Percentiles rank a stretch among this genome's conserved stretches.
Evolutionary conservation across 1,140 invertebrate species (phyloP).

Genomic region (Sesamia nonagrioides): DNA sequence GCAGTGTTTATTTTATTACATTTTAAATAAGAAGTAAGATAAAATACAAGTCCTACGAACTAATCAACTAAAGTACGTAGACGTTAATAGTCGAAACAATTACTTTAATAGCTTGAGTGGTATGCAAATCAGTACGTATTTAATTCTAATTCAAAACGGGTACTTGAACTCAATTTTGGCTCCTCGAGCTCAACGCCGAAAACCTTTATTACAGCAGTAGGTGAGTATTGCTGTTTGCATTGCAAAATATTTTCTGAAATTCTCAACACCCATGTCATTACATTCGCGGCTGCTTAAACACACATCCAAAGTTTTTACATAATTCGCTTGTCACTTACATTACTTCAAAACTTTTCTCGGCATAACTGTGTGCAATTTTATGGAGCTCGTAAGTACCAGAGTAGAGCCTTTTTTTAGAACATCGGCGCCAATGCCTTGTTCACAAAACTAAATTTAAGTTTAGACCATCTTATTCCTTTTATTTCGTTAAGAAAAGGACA

Average conservation of each 20-base stretch:
- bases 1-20: no score
- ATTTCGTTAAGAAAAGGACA: no score
- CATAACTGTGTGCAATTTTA: conserved; percentile 7
- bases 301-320: conserved; percentile 8
- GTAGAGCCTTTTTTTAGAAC: conserved; percentile 15
- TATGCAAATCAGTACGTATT: not conserved
- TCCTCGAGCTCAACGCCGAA: not conserved
- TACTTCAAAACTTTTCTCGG: not conserved
- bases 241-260: conserved; percentile 18
- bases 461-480: no score
- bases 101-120: conserved; percentile 3
- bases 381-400: no score
- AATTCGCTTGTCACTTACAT: conserved; percentile 17
- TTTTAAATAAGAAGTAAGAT: not conserved
- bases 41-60: not conserved
- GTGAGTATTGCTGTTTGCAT: not conserved
- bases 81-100: conserved; percentile 8
- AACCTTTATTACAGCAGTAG: not conserved
- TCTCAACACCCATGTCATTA: conserved; percentile 5
- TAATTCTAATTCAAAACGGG: conserved; percentile 1
- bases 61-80: not conserved
- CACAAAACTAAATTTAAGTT: no score
- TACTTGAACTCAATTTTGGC: not conserved
- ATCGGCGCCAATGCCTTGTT: no score
- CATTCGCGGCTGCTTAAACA: conserved; percentile 18